Conservation (phyloP, 2,797 vertebrate species). For the Pseudotriccus pelzelni region DNA sequence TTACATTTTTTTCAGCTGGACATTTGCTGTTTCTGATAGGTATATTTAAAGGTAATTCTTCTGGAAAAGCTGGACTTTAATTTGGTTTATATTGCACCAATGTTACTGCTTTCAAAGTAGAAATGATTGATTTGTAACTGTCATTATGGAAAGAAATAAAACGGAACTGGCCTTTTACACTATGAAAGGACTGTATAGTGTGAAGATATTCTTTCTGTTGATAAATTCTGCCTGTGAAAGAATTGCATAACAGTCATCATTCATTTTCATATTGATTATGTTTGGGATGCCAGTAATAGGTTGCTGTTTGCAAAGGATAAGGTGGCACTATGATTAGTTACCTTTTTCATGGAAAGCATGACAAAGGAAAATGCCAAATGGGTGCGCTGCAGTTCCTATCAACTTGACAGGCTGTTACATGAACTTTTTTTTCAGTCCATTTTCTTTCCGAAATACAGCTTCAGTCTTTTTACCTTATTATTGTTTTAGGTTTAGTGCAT, state of each 20-base stretch:
- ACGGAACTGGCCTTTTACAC: slow-evolving; percentile 60
- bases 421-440: slow-evolving; percentile 60
- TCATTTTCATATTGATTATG: slow-evolving; percentile 73
- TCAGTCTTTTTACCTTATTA: slow-evolving; percentile 44
- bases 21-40: not conserved
- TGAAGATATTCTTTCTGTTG: slow-evolving; percentile 57
- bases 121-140: slow-evolving; percentile 66
- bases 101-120: slow-evolving; percentile 47
- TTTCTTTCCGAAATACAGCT: slow-evolving; percentile 67
- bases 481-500: slow-evolving; percentile 70
- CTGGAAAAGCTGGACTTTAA: slow-evolving; percentile 5
- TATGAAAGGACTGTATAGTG: slow-evolving; percentile 22
- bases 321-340: slow-evolving; percentile 71
- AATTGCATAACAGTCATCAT: slow-evolving; percentile 59
- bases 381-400: slow-evolving; percentile 22
- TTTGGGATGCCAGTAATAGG: slow-evolving; percentile 54
- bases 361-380: slow-evolving; percentile 71
- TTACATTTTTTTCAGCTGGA: not conserved
- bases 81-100: slow-evolving; percentile 10
- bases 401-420: slow-evolving; percentile 69
- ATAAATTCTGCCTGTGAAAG: slow-evolving; percentile 62
- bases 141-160: slow-evolving; percentile 58
- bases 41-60: not conserved
- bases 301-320: slow-evolving; percentile 75
- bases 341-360: slow-evolving; percentile 62